Evolutionary conservation across 2,113 vertebrate species (phyloP).

Genomic region (chimpanzee (Pan troglodytes)): DNA sequence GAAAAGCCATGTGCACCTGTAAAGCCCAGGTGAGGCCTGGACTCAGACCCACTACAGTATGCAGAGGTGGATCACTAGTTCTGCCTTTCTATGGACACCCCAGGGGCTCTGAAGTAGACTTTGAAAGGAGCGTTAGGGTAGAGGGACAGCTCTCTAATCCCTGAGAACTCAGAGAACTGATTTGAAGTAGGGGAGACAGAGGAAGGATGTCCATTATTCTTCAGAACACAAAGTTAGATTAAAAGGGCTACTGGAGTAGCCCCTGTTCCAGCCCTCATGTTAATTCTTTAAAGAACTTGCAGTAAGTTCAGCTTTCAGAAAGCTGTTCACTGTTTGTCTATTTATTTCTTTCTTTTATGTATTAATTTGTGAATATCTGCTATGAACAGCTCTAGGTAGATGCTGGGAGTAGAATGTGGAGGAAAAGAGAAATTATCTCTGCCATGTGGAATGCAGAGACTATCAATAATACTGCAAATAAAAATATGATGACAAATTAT

Average conservation of each 20-base stretch:
- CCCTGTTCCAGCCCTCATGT: neutral
- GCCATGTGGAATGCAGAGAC: neutral
- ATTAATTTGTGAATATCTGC: neutral
- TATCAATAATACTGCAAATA: neutral
- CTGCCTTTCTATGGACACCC: too few species aligned
- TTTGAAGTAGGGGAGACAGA: neutral
- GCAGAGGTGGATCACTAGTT: too few species aligned
- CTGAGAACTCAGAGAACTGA: neutral
- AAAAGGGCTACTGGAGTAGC: neutral
- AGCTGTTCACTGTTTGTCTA: neutral
- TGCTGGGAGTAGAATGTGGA: neutral
- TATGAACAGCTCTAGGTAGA: neutral
- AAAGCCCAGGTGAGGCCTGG: neutral
- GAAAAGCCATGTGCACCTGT: neutral
- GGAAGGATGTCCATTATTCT: neutral
- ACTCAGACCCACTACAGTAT: neutral
- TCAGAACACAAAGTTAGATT: neutral
- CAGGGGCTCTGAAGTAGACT: neutral
- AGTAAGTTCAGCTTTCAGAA: neutral
- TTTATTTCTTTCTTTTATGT: neutral
- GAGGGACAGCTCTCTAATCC: too few species aligned
- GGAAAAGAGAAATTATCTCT: neutral
- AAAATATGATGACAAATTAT: neutral
- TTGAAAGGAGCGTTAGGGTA: neutral
- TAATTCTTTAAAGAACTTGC: neutral